A percentile compares a stretch with the other conserved stretches of the same genome.
Evolutionary conservation across 2,888 invertebrate species (phyloP).

Genomic region (Drosophila rubida): DNA sequence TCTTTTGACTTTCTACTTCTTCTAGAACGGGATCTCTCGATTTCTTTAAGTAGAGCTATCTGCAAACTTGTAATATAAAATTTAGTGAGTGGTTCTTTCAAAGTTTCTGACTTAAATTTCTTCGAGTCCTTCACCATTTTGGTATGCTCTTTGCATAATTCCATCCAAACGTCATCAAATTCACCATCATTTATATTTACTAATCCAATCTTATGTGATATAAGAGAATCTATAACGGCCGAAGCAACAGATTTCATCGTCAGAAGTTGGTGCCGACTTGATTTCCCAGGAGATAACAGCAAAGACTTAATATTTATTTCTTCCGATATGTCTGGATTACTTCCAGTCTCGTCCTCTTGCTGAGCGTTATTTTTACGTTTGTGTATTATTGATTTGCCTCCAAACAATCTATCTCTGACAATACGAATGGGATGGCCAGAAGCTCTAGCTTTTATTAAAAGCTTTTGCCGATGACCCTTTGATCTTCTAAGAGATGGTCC

Average conservation of each 20-base stretch:
- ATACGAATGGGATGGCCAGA: too few species aligned
- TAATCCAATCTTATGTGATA: background rate
- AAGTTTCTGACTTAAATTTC: background rate
- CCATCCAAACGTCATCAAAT: background rate
- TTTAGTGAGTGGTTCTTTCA: background rate
- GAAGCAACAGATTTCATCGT: background rate
- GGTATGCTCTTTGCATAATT: background rate
- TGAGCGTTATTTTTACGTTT: background rate
- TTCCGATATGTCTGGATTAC: background rate
- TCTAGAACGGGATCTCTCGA: background rate
- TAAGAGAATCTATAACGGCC: background rate
- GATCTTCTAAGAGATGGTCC: too few species aligned
- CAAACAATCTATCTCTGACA: background rate
- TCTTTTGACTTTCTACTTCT: background rate
- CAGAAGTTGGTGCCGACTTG: background rate
- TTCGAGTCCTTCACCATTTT: background rate
- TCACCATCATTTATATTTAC: background rate
- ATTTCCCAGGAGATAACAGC: background rate
- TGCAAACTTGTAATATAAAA: slow-evolving; percentile 19
- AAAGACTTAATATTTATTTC: background rate
- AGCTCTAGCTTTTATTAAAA: too few species aligned
- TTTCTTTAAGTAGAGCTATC: background rate
- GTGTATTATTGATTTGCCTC: background rate
- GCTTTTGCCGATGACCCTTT: too few species aligned
- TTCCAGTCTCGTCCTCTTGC: background rate